Evolutionary conservation across 1,140 invertebrate genomes (phyloP).

Genomic region (Camponotus floridanus): DNA sequence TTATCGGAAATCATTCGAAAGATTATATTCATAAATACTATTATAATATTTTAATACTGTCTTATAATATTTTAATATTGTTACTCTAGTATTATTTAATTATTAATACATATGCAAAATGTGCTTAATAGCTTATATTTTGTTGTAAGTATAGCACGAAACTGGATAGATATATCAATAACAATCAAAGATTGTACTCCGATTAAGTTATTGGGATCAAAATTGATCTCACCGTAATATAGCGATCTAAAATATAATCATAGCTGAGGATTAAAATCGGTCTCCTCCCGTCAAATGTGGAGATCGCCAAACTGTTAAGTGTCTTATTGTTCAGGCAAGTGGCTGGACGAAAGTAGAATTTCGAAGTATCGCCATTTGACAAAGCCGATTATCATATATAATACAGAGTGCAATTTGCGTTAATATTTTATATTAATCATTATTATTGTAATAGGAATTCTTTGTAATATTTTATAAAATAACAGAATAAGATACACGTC

Average conservation of each 20-base stretch:
- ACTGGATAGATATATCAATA: not conserved
- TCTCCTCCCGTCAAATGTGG: constrained; percentile 61
- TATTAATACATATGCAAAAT: not conserved
- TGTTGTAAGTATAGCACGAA: not conserved
- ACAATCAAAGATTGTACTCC: not conserved
- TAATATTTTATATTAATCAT: not conserved
- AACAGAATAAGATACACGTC: not conserved
- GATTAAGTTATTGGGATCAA: not conserved
- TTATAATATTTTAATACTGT: not conserved
- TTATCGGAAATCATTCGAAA: constrained; percentile 4
- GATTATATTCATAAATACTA: not conserved
- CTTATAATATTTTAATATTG: no score
- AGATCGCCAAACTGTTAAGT: constrained; percentile 83
- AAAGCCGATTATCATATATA: constrained; percentile 10
- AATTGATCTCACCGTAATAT: constrained; percentile 20
- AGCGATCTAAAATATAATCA: constrained; percentile 34
- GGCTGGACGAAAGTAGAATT: constrained; percentile 81
- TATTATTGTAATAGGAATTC: no score
- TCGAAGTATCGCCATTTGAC: constrained; percentile 36
- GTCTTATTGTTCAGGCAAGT: constrained; percentile 85
- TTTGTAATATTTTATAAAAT: constrained; percentile 60
- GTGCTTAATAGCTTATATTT: not conserved
- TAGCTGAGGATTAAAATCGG: constrained; percentile 62
- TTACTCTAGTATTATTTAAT: not conserved
- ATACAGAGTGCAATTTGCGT: no score